These are phyloP conservation scores for Lithobates sylvaticus DNA, from an alignment of 2,797 vertebrate genomes.

Conservation along the genomic window DNA sequence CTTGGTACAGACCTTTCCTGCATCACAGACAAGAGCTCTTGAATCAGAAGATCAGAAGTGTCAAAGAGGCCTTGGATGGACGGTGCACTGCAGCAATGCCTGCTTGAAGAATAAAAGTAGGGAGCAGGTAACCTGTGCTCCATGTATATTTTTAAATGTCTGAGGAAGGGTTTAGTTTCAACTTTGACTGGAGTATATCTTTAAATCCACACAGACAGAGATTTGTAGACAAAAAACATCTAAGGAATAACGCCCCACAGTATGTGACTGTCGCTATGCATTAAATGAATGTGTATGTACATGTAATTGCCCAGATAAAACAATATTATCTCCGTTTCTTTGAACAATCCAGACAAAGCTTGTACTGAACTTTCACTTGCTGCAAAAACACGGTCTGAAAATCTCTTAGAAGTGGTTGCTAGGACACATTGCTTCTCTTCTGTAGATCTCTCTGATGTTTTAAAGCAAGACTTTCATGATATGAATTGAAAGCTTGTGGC, in stretches of 20 bases:
- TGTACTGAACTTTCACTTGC: slow-evolving; percentile 15
- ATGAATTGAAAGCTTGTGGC: slow-evolving; percentile 65
- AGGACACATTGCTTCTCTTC: slow-evolving; percentile 62
- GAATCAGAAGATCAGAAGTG: too few relatives aligned
- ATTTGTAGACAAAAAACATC: background rate
- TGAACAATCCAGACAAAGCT: slow-evolving; percentile 29
- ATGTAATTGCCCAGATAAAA: slow-evolving; percentile 5
- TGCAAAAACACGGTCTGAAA: slow-evolving; percentile 55
- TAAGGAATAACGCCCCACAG: background rate
- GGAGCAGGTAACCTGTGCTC: too few relatives aligned
- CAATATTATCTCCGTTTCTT: background rate
- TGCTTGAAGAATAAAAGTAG: too few relatives aligned
- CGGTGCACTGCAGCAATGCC: too few relatives aligned
- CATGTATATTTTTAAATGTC: too few relatives aligned
- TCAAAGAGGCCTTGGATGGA: too few relatives aligned
- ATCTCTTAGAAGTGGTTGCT: slow-evolving; percentile 65
- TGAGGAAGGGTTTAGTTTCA: background rate
- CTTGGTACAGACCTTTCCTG: too few relatives aligned
- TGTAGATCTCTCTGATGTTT: slow-evolving; percentile 65
- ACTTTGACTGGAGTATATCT: background rate
- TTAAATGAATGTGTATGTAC: background rate
- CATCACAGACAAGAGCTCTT: too few relatives aligned
- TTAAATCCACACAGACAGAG: background rate
- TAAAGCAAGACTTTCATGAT: slow-evolving; percentile 65
- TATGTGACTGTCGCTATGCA: slow-evolving; percentile 9